Evolutionary conservation across 2,113 vertebrate species (phyloP).

Genomic region (Podocnemis expansa): DNA sequence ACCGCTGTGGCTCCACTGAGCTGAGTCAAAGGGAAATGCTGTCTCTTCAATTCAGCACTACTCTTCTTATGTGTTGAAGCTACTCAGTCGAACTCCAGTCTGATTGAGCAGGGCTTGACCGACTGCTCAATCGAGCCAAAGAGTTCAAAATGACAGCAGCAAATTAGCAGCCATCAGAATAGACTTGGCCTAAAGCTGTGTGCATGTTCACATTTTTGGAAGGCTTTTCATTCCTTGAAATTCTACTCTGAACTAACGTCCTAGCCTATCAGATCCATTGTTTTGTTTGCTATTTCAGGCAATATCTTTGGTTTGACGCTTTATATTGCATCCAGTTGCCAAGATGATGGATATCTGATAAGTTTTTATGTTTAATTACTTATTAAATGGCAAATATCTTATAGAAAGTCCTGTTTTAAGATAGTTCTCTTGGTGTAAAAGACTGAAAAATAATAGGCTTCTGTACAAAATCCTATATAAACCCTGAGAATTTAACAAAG

Average conservation of each 20-base stretch:
- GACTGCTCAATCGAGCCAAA: too few relatives aligned
- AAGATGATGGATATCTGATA: conserved; percentile 62
- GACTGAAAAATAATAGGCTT: background rate
- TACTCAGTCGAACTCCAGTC: too few relatives aligned
- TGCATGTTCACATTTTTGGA: background rate
- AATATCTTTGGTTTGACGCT: conserved; percentile 52
- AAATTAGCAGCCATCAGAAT: too few relatives aligned
- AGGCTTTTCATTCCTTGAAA: background rate
- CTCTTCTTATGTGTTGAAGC: too few relatives aligned
- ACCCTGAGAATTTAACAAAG: background rate
- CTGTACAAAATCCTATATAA: background rate
- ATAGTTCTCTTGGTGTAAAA: conserved; percentile 44
- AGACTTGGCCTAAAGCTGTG: background rate
- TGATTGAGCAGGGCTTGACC: too few relatives aligned
- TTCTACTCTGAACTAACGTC: conserved; percentile 19
- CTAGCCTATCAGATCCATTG: conserved; percentile 40
- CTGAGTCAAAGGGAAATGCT: too few relatives aligned
- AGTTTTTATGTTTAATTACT: conserved; percentile 53
- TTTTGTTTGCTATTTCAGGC: conserved; percentile 27
- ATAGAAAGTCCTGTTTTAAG: conserved; percentile 5
- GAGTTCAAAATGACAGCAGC: too few relatives aligned
- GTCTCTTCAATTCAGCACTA: too few relatives aligned
- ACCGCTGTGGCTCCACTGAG: too few relatives aligned
- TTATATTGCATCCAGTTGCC: conserved; percentile 38
- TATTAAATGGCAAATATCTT: background rate